A percentile compares a stretch with the other conserved stretches of the same genome.
Conservation (phyloP, 2,888 invertebrate species). For the Ferrisia virgata region DNA sequence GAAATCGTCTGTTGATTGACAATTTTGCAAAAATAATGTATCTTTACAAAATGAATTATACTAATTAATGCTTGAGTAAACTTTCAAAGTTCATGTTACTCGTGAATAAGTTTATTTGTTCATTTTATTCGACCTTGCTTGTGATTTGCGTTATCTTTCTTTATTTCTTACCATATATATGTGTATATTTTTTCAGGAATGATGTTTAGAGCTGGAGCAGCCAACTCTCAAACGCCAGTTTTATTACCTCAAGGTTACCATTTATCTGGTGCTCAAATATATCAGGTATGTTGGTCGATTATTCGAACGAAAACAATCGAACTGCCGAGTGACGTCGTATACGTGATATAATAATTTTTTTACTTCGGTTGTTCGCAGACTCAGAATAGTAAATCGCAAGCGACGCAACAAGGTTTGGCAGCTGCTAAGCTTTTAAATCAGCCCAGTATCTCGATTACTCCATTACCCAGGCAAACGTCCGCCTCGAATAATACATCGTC, state of each 20-base stretch:
- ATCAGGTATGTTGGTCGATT: slow-evolving; percentile 62
- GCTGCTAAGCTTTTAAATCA: slow-evolving; percentile 62
- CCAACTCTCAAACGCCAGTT: slow-evolving; percentile 57
- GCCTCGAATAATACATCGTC: slow-evolving; percentile 32
- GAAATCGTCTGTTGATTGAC: no score
- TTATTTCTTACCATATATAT: no score
- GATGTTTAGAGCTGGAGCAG: slow-evolving; percentile 66
- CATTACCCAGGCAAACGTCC: slow-evolving; percentile 68
- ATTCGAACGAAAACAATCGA: background rate
- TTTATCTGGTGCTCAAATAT: slow-evolving; percentile 62
- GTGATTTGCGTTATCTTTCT: no score
- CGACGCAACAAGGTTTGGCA: slow-evolving; percentile 48
- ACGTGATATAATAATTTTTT: background rate
- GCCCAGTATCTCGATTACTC: slow-evolving; percentile 87
- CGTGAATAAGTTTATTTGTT: no score
- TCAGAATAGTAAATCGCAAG: slow-evolving; percentile 35
- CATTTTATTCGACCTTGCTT: no score
- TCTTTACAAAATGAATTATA: no score
- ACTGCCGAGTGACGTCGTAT: background rate
- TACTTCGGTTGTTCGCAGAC: no score
- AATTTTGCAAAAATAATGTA: no score
- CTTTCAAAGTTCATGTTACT: no score
- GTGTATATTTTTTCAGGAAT: slow-evolving; percentile 56
- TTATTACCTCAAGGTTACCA: slow-evolving; percentile 62
- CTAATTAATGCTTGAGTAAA: no score